These are phyloP conservation scores for Enteromius argenteus DNA, from an alignment of 2,797 vertebrate species.

Conservation along the genomic window DNA sequence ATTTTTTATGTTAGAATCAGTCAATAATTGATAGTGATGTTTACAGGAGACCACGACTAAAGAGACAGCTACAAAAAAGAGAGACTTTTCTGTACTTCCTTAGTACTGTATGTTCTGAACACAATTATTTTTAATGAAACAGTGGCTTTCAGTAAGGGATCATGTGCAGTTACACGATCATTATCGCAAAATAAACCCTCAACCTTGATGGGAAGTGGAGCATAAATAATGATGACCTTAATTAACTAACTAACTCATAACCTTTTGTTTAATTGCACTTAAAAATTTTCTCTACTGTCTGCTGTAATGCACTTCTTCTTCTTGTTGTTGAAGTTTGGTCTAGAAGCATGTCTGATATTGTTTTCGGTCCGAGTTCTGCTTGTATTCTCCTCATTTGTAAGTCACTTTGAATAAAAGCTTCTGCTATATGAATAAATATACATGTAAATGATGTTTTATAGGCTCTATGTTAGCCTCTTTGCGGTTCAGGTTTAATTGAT, in stretches of 20 bases:
- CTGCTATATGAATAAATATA: background rate
- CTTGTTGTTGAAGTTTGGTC: background rate
- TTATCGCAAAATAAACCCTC: constrained; percentile 7
- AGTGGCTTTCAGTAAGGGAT: background rate
- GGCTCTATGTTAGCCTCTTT: background rate
- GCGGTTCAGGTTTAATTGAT: background rate
- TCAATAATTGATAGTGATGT: constrained; percentile 11
- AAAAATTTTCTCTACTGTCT: background rate
- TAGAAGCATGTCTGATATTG: background rate
- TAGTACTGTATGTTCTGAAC: background rate
- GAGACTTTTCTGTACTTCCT: background rate
- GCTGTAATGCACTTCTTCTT: background rate
- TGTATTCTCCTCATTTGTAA: constrained; percentile 1
- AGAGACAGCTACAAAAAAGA: background rate
- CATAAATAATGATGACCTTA: constrained; percentile 5
- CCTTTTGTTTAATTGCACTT: constrained; percentile 19
- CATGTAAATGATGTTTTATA: background rate
- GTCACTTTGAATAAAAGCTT: background rate
- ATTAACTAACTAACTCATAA: constrained; percentile 8
- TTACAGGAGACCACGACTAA: background rate
- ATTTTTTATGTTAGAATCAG: background rate
- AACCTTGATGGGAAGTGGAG: constrained; percentile 3
- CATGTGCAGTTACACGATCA: background rate
- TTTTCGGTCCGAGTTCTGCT: background rate
- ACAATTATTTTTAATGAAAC: constrained; percentile 20